Conservation (phyloP, 2,797 vertebrate genomes). For the Crax fasciolata region DNA sequence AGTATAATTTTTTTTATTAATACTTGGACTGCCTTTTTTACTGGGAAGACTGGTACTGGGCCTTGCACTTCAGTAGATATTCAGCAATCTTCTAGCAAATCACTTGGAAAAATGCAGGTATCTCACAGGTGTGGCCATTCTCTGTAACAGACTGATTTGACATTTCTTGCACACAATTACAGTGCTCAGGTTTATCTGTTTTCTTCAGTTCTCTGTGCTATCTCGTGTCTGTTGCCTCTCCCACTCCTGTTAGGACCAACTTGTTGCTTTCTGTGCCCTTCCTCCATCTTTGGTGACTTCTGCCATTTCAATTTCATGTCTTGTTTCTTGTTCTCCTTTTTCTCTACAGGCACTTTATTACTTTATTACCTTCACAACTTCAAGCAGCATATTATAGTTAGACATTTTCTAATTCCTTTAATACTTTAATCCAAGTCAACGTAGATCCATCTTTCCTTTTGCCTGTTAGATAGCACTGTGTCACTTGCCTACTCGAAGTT, state of each 20-base stretch:
- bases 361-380: background rate
- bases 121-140: background rate
- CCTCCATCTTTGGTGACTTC: background rate
- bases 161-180: background rate
- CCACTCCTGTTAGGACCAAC: fast-evolving
- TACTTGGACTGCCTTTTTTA: background rate
- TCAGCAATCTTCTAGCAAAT: background rate
- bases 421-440: background rate
- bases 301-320: background rate
- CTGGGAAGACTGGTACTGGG: background rate
- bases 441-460: background rate
- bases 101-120: background rate
- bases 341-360: slow-evolving; percentile 31
- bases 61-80: background rate
- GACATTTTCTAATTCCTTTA: background rate
- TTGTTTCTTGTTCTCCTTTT: background rate
- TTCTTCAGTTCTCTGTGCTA: background rate
- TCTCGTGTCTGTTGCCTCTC: background rate
- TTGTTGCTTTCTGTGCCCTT: background rate
- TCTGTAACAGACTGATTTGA: background rate
- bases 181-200: slow-evolving; percentile 11
- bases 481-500: background rate
- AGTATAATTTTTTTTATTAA: background rate
- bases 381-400: background rate
- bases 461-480: background rate